A percentile compares a stretch with the other conserved stretches of the same genome.
Evolutionary conservation across 2,797 vertebrate species (phyloP).

Genomic region (Pseudomugil gertrudae): DNA sequence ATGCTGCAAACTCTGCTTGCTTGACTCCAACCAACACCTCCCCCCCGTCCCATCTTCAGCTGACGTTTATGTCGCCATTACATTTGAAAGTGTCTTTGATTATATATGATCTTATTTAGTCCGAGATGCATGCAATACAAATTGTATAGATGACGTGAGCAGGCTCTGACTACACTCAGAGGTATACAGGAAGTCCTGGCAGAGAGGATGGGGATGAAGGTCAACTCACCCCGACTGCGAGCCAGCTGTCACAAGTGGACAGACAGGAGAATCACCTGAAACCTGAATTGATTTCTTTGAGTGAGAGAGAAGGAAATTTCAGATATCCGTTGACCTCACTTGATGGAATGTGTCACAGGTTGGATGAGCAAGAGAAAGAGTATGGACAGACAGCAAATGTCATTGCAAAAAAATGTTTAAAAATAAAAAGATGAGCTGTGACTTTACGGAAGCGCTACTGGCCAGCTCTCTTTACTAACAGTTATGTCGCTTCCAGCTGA

Average conservation of each 20-base stretch:
- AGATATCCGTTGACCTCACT: constrained; percentile 77
- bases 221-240: constrained; percentile 55
- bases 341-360: constrained; percentile 71
- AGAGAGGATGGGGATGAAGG: constrained; percentile 70
- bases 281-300: constrained; percentile 79
- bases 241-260: constrained; percentile 72
- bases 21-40: too few relatives aligned
- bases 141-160: constrained; percentile 47
- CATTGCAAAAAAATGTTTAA: constrained; percentile 53
- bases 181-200: constrained; percentile 44
- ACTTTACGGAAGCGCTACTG: constrained; percentile 41
- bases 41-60: background rate
- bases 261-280: constrained; percentile 75
- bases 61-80: constrained; percentile 16
- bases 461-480: constrained; percentile 28
- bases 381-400: constrained; percentile 63
- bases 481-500: constrained; percentile 27
- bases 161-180: constrained; percentile 37
- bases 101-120: constrained; percentile 50
- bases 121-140: constrained; percentile 21
- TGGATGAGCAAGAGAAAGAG: constrained; percentile 53
- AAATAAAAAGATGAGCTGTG: constrained; percentile 28
- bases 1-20: constrained; percentile 15
- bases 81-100: constrained; percentile 26
- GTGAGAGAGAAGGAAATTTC: constrained; percentile 67